phyloP scores from a whole-genome alignment of 2,113 vertebrate genomes.

The Pterophyllum scalare region DNA sequence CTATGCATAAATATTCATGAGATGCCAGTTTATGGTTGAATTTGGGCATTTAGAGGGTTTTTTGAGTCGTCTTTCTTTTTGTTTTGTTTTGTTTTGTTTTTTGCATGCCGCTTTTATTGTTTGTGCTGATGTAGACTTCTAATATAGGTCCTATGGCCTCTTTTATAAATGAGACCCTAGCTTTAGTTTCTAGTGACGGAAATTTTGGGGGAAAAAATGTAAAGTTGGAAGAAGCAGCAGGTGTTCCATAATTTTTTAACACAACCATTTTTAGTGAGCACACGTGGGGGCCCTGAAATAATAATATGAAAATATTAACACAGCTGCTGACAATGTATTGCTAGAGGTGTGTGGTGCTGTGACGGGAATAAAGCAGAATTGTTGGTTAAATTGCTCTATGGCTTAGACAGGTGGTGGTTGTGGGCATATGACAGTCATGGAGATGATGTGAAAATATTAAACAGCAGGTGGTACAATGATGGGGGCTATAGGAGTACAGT shows the following conservation, averaged over 20 bases:
- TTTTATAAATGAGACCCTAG: no score
- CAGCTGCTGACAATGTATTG: not conserved
- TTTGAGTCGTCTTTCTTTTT: not conserved
- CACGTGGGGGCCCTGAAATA: not conserved
- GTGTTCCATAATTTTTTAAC: not conserved
- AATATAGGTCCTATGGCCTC: no score
- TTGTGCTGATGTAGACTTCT: no score
- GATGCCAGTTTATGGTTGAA: not conserved
- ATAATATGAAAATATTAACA: constrained; percentile 5
- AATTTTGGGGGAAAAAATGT: not conserved
- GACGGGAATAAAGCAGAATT: not conserved
- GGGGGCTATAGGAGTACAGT: not conserved
- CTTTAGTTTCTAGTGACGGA: no score
- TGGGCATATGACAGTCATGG: not conserved
- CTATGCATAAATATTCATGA: not conserved
- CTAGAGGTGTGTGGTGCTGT: rapidly evolving
- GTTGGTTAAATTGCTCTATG: not conserved
- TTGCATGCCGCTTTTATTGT: not conserved
- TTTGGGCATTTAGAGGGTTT: not conserved
- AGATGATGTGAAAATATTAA: constrained; percentile 9
- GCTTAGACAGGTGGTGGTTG: not conserved
- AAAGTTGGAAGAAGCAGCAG: not conserved
- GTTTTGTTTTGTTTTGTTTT: no score
- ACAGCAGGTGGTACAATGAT: not conserved
- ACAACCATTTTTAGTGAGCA: not conserved